Evolutionary conservation across 2,888 invertebrate genomes (phyloP), one percentile per base, ranked within the genome.

Genomic region (Scaptomyza cyrtandrae): DNA sequence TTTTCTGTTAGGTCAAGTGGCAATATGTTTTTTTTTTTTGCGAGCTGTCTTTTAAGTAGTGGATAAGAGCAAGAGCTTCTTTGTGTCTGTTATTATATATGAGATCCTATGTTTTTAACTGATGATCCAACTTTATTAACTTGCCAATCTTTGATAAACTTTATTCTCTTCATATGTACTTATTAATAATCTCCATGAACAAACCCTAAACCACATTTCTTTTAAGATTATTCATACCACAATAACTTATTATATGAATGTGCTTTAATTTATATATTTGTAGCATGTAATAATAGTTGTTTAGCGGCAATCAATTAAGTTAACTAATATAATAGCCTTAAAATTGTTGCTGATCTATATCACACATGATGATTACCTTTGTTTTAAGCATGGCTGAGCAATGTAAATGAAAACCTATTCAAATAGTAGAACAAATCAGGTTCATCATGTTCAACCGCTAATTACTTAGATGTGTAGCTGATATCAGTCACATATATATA

Each of bases 1-100:
- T 37, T 11, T 5, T 24, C 44, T 11, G 13, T 53, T 41, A n/a
- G 43, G 49, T 58, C 54, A 67, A 72, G 72, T 65, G 43, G 58
- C 46, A 50, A 59, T 56, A 4, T 7, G 24, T 29, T 45, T 41
- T 2, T 55, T 11, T 16, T 16, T 49, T 24, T 24, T 24, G 24
- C 31, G 31, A n/a, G 29, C 1, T 1, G 29, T 29, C 7, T 6
- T 6, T 10, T 9, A 10, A 6, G 9, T 33, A 10, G 1, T 35
- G 35, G 13, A 35, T 35, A 11, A 6, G 6, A 11, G 35, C 13
- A 13, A 4, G 13, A 11, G n/a, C n/a, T n/a, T 37, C 2, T 7
- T 37, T 37, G n/a, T n/a, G 13, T 13, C 0, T 35, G 13, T 35
- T 35, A 13, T 35, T 24, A 4, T 24, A 24, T 3, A 24, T 24